Evolutionary conservation across 2,888 invertebrate species (phyloP).

Genomic region (Oscheius onirici): DNA sequence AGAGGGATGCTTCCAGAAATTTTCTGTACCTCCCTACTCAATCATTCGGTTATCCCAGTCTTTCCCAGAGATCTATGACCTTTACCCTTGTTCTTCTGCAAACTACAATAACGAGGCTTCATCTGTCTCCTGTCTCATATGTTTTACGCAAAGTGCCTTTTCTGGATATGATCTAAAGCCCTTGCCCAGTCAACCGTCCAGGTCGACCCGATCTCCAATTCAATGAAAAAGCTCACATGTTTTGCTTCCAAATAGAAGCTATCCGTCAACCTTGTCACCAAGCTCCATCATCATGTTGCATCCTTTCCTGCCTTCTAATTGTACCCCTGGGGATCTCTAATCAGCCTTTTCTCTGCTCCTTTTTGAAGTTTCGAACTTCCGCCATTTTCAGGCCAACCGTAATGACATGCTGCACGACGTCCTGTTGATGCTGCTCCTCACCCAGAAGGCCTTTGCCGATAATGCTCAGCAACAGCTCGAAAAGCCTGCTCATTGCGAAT

Average conservation of each 20-base stretch:
- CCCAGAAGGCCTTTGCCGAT: conserved; percentile 17
- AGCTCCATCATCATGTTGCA: not conserved
- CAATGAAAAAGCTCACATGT: not conserved
- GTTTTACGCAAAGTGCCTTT: not conserved
- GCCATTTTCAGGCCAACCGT: not conserved
- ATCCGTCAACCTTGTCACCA: not conserved
- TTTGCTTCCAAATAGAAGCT: not conserved
- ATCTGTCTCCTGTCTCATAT: not conserved
- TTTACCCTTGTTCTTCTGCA: too few species aligned
- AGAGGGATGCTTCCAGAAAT: too few species aligned
- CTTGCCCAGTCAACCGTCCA: not conserved
- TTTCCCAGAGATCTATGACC: too few species aligned
- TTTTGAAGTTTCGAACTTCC: too few species aligned
- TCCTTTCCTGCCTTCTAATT: not conserved
- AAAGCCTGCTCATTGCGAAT: conserved; percentile 20
- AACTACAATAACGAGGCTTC: too few species aligned
- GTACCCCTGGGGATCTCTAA: not conserved
- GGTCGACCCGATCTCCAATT: not conserved
- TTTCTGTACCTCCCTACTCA: too few species aligned
- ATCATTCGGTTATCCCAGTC: too few species aligned
- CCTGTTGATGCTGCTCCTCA: conserved; percentile 42
- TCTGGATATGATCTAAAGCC: not conserved
- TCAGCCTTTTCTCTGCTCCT: not conserved
- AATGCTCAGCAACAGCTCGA: not conserved
- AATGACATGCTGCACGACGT: conserved; percentile 51